Evolutionary conservation across 2,888 invertebrate species (phyloP), one percentile per base, ranked within the genome.

Genomic region (Sinhomidia bicolor): DNA sequence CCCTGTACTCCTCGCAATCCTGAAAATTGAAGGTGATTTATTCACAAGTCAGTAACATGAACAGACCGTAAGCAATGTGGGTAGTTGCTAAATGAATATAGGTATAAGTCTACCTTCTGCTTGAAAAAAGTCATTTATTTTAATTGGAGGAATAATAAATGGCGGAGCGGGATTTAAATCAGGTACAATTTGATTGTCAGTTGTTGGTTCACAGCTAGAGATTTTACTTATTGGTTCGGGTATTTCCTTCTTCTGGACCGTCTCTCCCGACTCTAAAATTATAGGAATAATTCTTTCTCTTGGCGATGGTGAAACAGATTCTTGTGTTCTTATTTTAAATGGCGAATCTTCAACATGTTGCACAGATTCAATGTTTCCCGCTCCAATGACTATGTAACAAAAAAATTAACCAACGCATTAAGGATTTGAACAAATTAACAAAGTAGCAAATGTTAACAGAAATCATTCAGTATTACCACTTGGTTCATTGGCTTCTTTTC

Each of bases 1-100:
- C 90, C 90, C 89, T 91, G 90, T 68, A 91, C 90, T 17, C 90
- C 90, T 26, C 82, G 65, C 17, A 57, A 36, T 6, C 90, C 90
- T 90, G 41, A 71, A 26, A 71, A 26, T 71, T 20, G 17, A 29
- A n/a, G n/a, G n/a, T n/a, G n/a, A n/a, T n/a, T n/a, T n/a, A n/a
- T n/a, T n/a, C n/a, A n/a, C n/a, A n/a, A 36, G 26, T n/a, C 29
- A 44, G 12, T 10, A 36, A 57, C 17, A 14, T 44, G 71, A 14
- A 4, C 12, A 47, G 14, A 17, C 20, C 23, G 14, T 26, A 32
- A 82, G 10, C n/a, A 44, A 81, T 14, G 4, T 7, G 3, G 12
- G 26, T 60, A 17, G 12, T 20, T 41, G 41, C 17, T 60, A 36
- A 29, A 32, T n/a, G n/a, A n/a, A n/a, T n/a, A n/a, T n/a, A n/a